Evolutionary conservation across 2,888 invertebrate genomes (phyloP), one percentile per base, ranked within the genome.

Genomic region (Gnatocerus cornutus): DNA sequence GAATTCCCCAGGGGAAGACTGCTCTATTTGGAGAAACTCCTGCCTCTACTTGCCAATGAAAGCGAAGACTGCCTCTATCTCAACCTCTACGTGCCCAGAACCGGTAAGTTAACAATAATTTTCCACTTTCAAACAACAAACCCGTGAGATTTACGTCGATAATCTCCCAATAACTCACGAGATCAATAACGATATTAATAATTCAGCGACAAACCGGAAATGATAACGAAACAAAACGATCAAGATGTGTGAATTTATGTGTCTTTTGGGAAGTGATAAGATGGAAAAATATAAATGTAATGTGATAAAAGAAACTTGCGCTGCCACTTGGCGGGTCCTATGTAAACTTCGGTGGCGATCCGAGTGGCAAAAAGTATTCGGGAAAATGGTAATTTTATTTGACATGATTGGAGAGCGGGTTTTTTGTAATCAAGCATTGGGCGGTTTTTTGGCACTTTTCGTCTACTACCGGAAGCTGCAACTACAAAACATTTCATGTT

Each of bases 21-120:
- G 74, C 91, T 93, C 14, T 93, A 96, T 84, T 89, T 98, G 71
- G 93, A 95, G 81, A 91, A 94, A 73, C 87, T 98, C 77, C 86
- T 93, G 78, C 95, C 96, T 12, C 87, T 94, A 76, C 89, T 98
- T 69, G 90, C 91, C 80, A 95, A 97, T 84, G 97, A 98, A 87
- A 96, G 95, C 85, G 99, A 99, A 88, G 98, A 99, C 88, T 99
- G 99, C 85, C 92, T 99, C 79, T 97, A 96, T 85, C 91, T 99
- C 84, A 99, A 99, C 87, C 90, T 99, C 77, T 99, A 97, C 87
- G 95, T 97, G 74, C 98, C 98, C 73, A 90, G 93, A 79, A 89
- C 88, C 80, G 89, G 91, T 91, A 83, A 89, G 89, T 37, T 12
- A 10, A 16, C 7, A 29, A 14, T 46, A 52, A 13, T 12, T 21